Conservation (phyloP, 2,113 vertebrate species). For the Phrynosoma blainvillii region DNA sequence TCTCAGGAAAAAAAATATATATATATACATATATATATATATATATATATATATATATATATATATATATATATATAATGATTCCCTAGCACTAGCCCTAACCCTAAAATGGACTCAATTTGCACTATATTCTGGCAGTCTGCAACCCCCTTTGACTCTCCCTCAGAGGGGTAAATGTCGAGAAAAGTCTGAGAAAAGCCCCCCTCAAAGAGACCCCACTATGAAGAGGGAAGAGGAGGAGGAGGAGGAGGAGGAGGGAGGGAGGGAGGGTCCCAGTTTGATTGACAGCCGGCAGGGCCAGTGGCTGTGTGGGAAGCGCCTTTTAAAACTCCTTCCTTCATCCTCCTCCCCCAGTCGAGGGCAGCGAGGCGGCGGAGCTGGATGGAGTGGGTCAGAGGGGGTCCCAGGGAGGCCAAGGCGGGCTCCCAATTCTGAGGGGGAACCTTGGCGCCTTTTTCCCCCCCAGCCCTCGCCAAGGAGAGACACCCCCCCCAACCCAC, state of each 20-base stretch:
- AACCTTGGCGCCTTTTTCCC: background rate
- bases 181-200: no score
- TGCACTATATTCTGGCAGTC: no score
- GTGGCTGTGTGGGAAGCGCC: conserved; percentile 79
- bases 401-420: background rate
- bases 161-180: no score
- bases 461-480: background rate
- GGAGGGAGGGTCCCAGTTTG: conserved; percentile 61
- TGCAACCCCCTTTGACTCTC: no score
- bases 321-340: conserved; percentile 89
- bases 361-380: conserved; percentile 78
- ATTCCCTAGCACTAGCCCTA: no score
- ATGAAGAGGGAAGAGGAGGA: conserved; percentile 3
- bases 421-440: no score
- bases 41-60: no score
- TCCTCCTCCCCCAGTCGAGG: conserved; percentile 81
- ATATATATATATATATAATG: no score
- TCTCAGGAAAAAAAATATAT: no score
- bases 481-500: background rate
- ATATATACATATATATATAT: no score
- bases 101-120: no score
- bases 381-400: conserved; percentile 63
- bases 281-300: conserved; percentile 87
- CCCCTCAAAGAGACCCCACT: no score
- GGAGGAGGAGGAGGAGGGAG: conserved; percentile 10